phyloP scores from a whole-genome alignment of 2,888 invertebrate species.

The Phorcus lineatus region DNA sequence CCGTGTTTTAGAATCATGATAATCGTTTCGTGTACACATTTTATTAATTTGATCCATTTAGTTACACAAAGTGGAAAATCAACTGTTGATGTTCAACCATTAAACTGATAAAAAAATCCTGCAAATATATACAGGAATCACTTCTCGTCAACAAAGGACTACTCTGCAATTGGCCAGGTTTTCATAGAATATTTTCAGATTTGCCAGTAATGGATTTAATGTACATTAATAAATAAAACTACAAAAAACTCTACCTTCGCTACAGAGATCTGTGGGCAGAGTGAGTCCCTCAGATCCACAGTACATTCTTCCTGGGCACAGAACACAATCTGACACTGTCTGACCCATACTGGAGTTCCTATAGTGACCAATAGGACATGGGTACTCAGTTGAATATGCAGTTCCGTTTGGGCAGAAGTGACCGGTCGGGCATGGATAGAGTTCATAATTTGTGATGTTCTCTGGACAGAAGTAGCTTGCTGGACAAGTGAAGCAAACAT shows the following conservation, averaged over 20 bases:
- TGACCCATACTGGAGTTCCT: slow-evolving; percentile 58
- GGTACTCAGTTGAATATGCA: slow-evolving; percentile 53
- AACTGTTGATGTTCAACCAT: too few species aligned
- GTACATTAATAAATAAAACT: too few species aligned
- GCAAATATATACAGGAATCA: too few species aligned
- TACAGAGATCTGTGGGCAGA: slow-evolving; percentile 63
- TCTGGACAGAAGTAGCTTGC: slow-evolving; percentile 71
- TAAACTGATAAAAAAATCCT: too few species aligned
- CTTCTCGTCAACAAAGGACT: too few species aligned
- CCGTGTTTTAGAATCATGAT: too few species aligned
- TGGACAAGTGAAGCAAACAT: slow-evolving; percentile 65
- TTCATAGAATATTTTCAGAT: too few species aligned
- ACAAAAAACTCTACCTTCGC: slow-evolving; percentile 62
- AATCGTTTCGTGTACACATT: too few species aligned
- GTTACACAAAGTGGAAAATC: too few species aligned
- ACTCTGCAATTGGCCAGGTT: too few species aligned
- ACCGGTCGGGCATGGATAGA: slow-evolving; percentile 66
- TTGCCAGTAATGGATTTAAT: too few species aligned
- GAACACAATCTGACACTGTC: slow-evolving; percentile 60
- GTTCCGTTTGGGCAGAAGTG: slow-evolving; percentile 71
- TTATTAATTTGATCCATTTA: too few species aligned
- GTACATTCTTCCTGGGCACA: slow-evolving; percentile 69
- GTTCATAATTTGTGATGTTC: slow-evolving; percentile 64
- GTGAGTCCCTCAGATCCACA: slow-evolving; percentile 65
- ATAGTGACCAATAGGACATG: slow-evolving; percentile 69